phyloP scores from a whole-genome alignment of 2,888 invertebrate species.

The Brachyopa scutellaris region DNA sequence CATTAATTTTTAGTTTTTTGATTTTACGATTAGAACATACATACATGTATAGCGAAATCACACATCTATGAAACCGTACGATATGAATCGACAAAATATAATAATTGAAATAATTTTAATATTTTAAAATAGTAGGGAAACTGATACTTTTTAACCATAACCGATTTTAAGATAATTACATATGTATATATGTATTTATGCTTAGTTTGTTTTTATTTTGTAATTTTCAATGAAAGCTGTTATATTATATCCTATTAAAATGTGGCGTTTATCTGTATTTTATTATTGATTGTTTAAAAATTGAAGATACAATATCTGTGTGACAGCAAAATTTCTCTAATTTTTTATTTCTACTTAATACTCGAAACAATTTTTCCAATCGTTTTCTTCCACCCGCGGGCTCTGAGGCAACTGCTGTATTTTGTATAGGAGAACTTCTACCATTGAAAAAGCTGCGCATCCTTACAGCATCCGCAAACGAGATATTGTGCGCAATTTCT shows the following conservation, averaged over 20 bases:
- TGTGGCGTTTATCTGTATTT: background rate
- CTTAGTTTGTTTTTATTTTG: background rate
- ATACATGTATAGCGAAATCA: constrained; percentile 8
- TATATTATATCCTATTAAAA: background rate
- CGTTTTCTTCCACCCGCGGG: constrained; percentile 83
- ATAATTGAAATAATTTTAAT: background rate
- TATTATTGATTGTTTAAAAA: background rate
- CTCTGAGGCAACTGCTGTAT: constrained; percentile 82
- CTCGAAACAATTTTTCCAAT: constrained; percentile 80
- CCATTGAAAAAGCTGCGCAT: constrained; percentile 66
- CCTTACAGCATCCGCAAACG: constrained; percentile 16
- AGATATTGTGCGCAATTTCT: constrained; percentile 53
- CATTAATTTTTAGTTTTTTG: background rate
- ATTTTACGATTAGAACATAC: no score
- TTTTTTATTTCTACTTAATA: constrained; percentile 24
- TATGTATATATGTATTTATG: background rate
- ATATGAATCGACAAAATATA: background rate
- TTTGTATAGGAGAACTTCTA: constrained; percentile 8
- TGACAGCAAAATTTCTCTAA: constrained; percentile 14
- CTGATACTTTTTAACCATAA: background rate
- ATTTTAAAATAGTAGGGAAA: no score
- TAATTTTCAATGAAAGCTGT: background rate
- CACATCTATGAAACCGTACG: constrained; percentile 17
- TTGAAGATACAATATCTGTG: constrained; percentile 15
- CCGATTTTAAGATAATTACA: background rate